Base-by-base conservation (phyloP, 2,888 invertebrate genomes). In the Cremastobaeus sp. region DNA sequence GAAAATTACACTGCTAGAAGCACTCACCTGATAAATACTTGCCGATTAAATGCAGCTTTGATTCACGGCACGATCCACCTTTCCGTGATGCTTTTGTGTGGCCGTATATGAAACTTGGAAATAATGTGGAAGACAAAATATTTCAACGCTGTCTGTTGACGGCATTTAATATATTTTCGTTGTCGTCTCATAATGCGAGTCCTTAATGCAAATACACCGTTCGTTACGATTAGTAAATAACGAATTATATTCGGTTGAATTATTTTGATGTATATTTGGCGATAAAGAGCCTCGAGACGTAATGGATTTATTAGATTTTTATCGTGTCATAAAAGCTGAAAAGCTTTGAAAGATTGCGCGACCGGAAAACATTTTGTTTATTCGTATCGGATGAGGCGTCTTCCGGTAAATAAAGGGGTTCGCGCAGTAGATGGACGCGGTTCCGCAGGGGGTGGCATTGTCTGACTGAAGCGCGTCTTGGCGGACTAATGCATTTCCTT, bases 401-500 rank as follows among this genome's bases (percentile, higher is more conserved):
- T 79, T 79, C 77, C 78, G 74, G 50, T 65, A 72, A 54, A 76
- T 74, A 70, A 60, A 66, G 70, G 69, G 34, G 64, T 75, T 50
- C 55, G 48, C 65, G 72, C 78, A 82, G 81, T 82, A 76, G 79
- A 82, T 81, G 79, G 78, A 77, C 83, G 79, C 73, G 77, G 76
- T 80, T 79, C 78, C 77, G 68, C 76, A 65, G 78, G 81, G 79
- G 80, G 78, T 76, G 77, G 73, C 78, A 74, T 65, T 80, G 79
- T 78, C 76, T 76, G 78, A 73, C 74, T 52, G 41, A 37, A 65
- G 59, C 64, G 65, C 55, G 62, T 17, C 55, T 70, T 55, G 73
- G 83, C 79, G 79, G 80, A 82, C 86, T 86, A 86, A 86, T 86
- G 86, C 86, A 86, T 86, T 86, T 86, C 86, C 86, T 86, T 86